A percentile compares a stretch with the other conserved stretches of the same genome.
Conservation (phyloP, 2,113 vertebrate species). For the Tetraodon nigroviridis region DNA sequence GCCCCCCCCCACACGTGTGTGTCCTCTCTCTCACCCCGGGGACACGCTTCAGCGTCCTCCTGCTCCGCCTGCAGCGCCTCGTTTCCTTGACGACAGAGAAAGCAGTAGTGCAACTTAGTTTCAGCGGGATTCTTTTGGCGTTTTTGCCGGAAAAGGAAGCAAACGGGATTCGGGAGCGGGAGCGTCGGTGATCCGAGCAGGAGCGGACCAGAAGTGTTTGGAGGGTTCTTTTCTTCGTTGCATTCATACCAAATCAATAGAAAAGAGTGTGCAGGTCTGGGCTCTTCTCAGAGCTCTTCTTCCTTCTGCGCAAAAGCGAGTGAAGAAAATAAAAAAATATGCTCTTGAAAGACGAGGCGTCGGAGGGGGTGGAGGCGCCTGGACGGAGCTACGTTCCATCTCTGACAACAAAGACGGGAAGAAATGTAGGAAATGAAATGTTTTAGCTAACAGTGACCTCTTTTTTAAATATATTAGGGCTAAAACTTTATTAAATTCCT, state of each 20-base stretch:
- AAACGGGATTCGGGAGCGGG: constrained; percentile 70
- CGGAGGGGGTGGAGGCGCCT: neutral
- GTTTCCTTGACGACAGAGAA: constrained; percentile 79
- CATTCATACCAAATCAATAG: constrained; percentile 51
- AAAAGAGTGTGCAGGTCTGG: constrained; percentile 76
- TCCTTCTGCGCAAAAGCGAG: constrained; percentile 70
- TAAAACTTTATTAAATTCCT: constrained; percentile 47
- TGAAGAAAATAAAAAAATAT: constrained; percentile 74
- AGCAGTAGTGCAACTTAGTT: constrained; percentile 95
- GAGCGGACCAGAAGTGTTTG: neutral
- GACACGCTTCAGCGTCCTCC: constrained; percentile 16
- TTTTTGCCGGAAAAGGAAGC: constrained; percentile 51
- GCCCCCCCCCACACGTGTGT: too few relatives aligned
- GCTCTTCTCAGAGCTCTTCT: constrained; percentile 25
- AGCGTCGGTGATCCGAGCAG: constrained; percentile 29
- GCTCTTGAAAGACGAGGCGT: constrained; percentile 72
- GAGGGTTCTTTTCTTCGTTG: constrained; percentile 41
- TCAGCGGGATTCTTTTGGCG: constrained; percentile 56
- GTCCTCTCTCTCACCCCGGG: neutral
- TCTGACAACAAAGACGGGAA: constrained; percentile 55
- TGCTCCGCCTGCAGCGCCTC: constrained; percentile 76
- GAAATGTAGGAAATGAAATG: constrained; percentile 40
- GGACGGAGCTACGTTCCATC: constrained; percentile 82
- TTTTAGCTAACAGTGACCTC: constrained; percentile 66
- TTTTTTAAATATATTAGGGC: constrained; percentile 51